Evolutionary conservation across 2,113 vertebrate species (phyloP), one percentile per base, ranked within the genome.

Genomic region (Corythaeola cristata): DNA sequence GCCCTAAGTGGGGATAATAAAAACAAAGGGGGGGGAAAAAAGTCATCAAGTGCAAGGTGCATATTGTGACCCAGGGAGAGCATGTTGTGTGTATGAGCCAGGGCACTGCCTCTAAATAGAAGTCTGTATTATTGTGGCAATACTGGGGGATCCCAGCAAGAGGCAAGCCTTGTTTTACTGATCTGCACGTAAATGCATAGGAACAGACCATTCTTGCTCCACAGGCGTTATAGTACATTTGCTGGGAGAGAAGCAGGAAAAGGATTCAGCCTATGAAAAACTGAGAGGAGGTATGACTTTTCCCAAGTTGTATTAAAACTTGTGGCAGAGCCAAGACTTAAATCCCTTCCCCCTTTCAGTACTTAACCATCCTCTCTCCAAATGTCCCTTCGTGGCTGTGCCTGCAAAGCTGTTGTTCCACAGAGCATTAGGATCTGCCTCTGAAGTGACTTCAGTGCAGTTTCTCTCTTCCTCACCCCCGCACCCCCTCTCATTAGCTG

Each of bases 401-500:
- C 41, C 75, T 93, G 76, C 83, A 91, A 71, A 90, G 59, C 85
- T 89, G 68, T 80, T 5, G 0, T 80, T 83, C 67, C 85, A 71
- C 90, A 81, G 88, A 93, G 83, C 23, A 3, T 72, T 77, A 84
- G 79, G 91, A 83, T 58, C 68, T 96, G 88, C 72, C 83, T 93
- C 85, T 9, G 0, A 96, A 92, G 89, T 76, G 52, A 84, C 88
- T 97, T 95, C 90, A 86, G 79, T 77, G 63, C 90, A 50, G 68
- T 77, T 97, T 94, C 85, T 88, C 62, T 94, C 63, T 73, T 82
- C 90, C 63, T 91, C 93, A 83, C 93, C 90, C 96, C 91, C 83
- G 37, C 96, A 96, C 22, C 94, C 85, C 67, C 52, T 79, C 95
- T 95, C 90, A 97, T 96, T 97, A 96, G 87, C 93, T 94, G 94